Evolutionary conservation across 2,113 vertebrate species (phyloP).

Genomic region (Madoqua kirkii): DNA sequence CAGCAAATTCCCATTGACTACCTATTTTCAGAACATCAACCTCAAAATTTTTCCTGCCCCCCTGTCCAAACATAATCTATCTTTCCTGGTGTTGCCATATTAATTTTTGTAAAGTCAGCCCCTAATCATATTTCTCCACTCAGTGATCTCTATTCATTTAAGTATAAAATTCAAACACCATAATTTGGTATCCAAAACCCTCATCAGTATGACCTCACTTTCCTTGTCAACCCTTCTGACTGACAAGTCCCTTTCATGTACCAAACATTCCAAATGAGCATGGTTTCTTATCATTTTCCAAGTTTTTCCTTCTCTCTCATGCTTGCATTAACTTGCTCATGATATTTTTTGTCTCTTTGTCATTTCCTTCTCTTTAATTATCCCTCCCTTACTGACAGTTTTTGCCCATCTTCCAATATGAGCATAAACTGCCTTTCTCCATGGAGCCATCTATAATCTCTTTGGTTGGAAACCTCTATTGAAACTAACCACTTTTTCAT

Average conservation of each 20-base stretch:
- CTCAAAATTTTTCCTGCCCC: background rate
- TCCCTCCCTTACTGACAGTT: background rate
- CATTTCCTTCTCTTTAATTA: background rate
- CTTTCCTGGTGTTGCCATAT: background rate
- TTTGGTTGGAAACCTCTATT: background rate
- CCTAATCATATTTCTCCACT: background rate
- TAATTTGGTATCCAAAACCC: background rate
- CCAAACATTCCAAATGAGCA: background rate
- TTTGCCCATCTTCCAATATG: background rate
- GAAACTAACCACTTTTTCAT: background rate
- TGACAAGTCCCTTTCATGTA: background rate
- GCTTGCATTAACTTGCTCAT: background rate
- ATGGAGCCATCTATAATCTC: background rate
- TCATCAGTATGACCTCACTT: background rate
- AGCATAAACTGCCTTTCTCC: background rate
- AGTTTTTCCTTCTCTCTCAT: background rate
- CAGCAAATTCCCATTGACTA: background rate
- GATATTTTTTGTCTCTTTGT: background rate
- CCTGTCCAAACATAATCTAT: background rate
- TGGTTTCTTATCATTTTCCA: background rate
- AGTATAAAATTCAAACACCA: background rate
- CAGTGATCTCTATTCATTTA: background rate
- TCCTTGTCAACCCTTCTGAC: background rate
- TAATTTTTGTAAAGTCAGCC: background rate
- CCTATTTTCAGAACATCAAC: background rate